Conservation (phyloP, 2,888 invertebrate genomes). For the Dryomyza anilis region DNA sequence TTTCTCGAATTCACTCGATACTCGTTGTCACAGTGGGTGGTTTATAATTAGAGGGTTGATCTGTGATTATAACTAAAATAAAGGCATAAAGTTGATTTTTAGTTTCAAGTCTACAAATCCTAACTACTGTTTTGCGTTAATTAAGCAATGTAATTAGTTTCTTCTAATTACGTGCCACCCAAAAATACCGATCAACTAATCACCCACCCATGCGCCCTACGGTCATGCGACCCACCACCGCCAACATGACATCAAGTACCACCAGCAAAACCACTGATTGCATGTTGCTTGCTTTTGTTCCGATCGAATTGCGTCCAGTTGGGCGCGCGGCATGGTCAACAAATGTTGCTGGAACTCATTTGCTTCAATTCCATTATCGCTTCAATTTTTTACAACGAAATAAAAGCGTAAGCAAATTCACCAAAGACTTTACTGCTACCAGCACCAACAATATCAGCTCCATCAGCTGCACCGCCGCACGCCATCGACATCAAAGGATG, state of each 20-base stretch:
- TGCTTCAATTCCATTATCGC: slow-evolving; percentile 61
- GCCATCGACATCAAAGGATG: slow-evolving; percentile 56
- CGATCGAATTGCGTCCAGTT: too few relatives aligned
- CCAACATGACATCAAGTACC: too few relatives aligned
- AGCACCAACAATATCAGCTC: background rate
- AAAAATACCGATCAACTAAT: background rate
- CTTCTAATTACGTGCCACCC: slow-evolving; percentile 11
- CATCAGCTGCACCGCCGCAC: slow-evolving; percentile 36
- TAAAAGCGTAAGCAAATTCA: slow-evolving; percentile 44
- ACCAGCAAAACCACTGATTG: too few relatives aligned
- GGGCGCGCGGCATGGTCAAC: slow-evolving; percentile 29
- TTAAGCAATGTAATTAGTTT: background rate
- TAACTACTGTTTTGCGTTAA: too few relatives aligned
- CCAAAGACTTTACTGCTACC: too few relatives aligned
- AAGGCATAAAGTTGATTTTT: too few relatives aligned
- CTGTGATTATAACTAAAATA: too few relatives aligned
- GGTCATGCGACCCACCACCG: background rate
- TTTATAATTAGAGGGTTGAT: too few relatives aligned
- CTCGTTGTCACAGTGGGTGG: slow-evolving; percentile 12
- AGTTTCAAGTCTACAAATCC: too few relatives aligned
- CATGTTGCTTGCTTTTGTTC: too few relatives aligned
- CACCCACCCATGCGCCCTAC: background rate
- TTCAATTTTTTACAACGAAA: slow-evolving; percentile 57
- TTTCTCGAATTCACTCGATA: background rate
- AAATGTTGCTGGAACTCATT: slow-evolving; percentile 56